Conservation (phyloP, 1,140 invertebrate genomes). For the Leptinotarsa defecta region DNA sequence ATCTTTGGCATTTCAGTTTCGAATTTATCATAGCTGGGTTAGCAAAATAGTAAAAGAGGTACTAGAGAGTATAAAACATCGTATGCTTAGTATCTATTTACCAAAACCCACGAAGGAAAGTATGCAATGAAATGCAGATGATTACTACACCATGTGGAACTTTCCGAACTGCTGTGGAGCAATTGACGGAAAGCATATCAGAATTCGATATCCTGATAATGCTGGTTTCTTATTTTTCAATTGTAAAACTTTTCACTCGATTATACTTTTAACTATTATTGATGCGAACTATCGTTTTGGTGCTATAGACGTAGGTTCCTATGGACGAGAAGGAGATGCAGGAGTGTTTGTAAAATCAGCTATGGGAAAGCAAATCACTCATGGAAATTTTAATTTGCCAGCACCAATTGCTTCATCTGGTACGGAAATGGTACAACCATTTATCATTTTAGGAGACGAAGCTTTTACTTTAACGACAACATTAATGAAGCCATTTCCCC, state of each 20-base stretch:
- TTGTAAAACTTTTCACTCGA: constrained; percentile 52
- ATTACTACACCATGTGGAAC: constrained; percentile 47
- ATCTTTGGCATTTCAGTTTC: constrained; percentile 9
- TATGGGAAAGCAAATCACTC: not conserved
- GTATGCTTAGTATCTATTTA: constrained; percentile 24
- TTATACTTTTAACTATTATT: constrained; percentile 55
- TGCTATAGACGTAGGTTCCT: constrained; percentile 55
- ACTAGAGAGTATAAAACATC: not conserved
- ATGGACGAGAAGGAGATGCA: constrained; percentile 52
- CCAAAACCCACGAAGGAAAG: constrained; percentile 29
- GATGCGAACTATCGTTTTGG: constrained; percentile 57
- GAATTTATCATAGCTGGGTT: constrained; percentile 16
- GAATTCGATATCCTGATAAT: constrained; percentile 13
- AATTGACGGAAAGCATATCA: constrained; percentile 55
- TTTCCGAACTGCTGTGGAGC: constrained; percentile 56
- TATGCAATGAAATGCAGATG: constrained; percentile 40
- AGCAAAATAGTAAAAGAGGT: constrained; percentile 7
- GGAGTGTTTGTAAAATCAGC: constrained; percentile 11
- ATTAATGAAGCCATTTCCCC: constrained; percentile 57
- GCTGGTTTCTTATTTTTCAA: constrained; percentile 34
- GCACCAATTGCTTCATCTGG: not conserved
- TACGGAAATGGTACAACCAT: not conserved
- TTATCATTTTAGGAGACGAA: constrained; percentile 55
- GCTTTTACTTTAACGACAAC: constrained; percentile 55
- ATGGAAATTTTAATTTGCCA: not conserved